These are phyloP conservation scores for Acrossocheilus wenchowensis DNA, from an alignment of 2,797 vertebrate genomes.

Conservation along the genomic window DNA sequence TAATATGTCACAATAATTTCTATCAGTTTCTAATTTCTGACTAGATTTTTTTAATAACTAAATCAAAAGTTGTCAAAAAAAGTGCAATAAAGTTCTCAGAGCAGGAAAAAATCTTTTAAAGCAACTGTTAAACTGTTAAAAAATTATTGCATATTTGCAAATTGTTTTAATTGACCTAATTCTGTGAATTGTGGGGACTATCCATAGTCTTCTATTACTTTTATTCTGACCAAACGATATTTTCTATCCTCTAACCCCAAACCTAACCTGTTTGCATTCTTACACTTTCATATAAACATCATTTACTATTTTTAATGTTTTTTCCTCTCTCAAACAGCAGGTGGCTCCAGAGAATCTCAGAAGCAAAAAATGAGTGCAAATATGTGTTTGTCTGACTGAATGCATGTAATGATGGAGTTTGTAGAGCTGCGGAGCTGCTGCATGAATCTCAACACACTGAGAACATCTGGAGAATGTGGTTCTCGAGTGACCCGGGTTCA, in stretches of 20 bases:
- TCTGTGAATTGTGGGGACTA: not conserved
- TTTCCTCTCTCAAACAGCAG: not conserved
- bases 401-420: not conserved
- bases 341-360: not conserved
- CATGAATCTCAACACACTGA: not conserved
- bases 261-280: no score
- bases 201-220: no score
- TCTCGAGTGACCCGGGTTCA: not conserved
- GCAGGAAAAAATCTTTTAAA: not conserved
- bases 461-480: not conserved
- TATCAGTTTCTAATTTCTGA: not conserved
- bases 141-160: not conserved
- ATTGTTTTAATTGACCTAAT: not conserved
- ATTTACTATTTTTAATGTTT: no score
- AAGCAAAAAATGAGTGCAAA: not conserved
- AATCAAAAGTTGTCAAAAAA: not conserved
- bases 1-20: not conserved
- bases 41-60: not conserved
- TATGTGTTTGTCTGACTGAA: not conserved
- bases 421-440: not conserved
- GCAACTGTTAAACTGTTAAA: no score
- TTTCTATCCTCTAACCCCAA: no score
- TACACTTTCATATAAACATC: no score
- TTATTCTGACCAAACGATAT: no score
- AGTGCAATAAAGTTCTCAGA: not conserved